phyloP scores from a whole-genome alignment of 2,113 vertebrate genomes.

The Perca flavescens region DNA sequence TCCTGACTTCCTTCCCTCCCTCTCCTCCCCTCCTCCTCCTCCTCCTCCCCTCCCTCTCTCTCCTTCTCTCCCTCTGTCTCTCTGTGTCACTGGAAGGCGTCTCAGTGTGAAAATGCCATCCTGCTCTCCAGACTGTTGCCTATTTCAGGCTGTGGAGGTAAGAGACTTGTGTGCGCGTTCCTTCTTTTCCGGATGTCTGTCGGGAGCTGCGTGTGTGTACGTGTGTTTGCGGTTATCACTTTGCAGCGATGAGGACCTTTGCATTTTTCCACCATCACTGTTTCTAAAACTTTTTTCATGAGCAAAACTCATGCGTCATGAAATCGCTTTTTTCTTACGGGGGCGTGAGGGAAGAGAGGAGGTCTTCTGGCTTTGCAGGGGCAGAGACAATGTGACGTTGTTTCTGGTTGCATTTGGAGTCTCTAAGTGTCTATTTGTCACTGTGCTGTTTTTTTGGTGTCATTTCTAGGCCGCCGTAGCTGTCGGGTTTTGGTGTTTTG shows the following conservation, averaged over 20 bases:
- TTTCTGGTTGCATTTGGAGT: slow-evolving; percentile 48
- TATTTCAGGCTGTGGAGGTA: slow-evolving; percentile 92
- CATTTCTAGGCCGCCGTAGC: slow-evolving; percentile 33
- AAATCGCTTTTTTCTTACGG: slow-evolving; percentile 46
- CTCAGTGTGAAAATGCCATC: slow-evolving; percentile 86
- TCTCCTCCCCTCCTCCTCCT: slow-evolving; percentile 10
- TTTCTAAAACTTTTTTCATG: slow-evolving; percentile 71
- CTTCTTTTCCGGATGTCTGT: slow-evolving; percentile 35
- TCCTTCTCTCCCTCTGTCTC: slow-evolving; percentile 62
- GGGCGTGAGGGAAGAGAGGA: slow-evolving; percentile 51
- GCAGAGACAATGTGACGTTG: slow-evolving; percentile 62
- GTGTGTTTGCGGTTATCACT: slow-evolving; percentile 25
- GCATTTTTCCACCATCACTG: background rate
- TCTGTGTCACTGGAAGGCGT: slow-evolving; percentile 81
- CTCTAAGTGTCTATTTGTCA: slow-evolving; percentile 43
- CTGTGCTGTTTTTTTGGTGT: slow-evolving; percentile 39
- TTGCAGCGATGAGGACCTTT: slow-evolving; percentile 40
- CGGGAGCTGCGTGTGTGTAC: background rate
- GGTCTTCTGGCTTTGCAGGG: slow-evolving; percentile 58
- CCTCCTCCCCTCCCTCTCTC: slow-evolving; percentile 19
- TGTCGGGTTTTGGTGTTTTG: slow-evolving; percentile 8
- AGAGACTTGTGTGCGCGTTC: slow-evolving; percentile 71
- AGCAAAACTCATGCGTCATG: slow-evolving; percentile 69
- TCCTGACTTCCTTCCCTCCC: slow-evolving; percentile 31
- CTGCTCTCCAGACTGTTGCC: slow-evolving; percentile 93